Conservation (phyloP, 2,888 invertebrate species). For the Tenthredo mesomela region DNA sequence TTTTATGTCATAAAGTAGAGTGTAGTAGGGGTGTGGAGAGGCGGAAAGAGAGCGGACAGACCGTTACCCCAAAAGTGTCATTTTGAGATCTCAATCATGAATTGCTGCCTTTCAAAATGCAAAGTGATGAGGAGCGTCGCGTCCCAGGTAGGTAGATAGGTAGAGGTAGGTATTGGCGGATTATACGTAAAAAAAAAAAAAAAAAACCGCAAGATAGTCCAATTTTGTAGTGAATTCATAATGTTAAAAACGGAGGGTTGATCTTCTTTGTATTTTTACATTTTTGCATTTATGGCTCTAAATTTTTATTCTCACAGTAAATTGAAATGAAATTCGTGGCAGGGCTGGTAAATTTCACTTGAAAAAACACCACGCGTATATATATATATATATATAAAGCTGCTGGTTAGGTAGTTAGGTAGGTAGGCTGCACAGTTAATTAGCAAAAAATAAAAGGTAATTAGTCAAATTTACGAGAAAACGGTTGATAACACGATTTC, state of each 20-base stretch:
- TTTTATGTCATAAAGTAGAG: conserved; percentile 3
- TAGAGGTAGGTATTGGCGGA: neutral
- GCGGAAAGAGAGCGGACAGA: conserved; percentile 1
- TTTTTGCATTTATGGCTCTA: neutral
- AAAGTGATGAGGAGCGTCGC: neutral
- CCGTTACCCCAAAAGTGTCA: conserved; percentile 18
- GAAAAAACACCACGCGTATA: neutral
- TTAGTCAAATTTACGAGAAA: neutral
- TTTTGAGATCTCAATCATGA: conserved; percentile 22
- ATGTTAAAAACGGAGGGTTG: neutral
- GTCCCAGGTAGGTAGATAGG: neutral
- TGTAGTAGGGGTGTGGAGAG: neutral
- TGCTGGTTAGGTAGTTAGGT: neutral
- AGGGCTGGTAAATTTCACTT: neutral
- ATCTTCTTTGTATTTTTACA: neutral
- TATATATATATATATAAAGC: too few species aligned
- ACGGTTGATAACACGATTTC: neutral
- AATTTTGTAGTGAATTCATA: neutral
- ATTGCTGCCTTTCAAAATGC: conserved; percentile 22
- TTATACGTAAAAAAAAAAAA: neutral
- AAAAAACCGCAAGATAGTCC: neutral
- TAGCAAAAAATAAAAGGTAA: neutral
- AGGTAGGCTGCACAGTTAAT: neutral
- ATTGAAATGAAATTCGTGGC: neutral
- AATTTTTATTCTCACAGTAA: neutral